phyloP scores from a whole-genome alignment of 2,113 vertebrate genomes.

The Vicugna pacos region DNA sequence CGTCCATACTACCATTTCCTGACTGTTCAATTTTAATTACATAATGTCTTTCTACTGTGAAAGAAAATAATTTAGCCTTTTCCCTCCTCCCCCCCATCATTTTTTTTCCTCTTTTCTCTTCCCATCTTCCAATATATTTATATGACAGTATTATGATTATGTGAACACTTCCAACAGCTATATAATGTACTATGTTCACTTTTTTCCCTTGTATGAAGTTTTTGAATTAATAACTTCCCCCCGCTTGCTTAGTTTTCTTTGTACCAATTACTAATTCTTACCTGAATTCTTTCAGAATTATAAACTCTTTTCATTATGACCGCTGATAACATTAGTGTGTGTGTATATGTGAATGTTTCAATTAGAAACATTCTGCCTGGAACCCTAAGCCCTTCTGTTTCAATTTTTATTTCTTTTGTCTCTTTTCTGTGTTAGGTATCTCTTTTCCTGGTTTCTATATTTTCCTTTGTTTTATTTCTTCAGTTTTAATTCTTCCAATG shows the following conservation, averaged over 20 bases:
- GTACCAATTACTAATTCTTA: constrained; percentile 13
- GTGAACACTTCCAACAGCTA: background rate
- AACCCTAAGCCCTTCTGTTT: background rate
- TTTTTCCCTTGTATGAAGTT: background rate
- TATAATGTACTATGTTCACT: background rate
- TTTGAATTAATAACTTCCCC: background rate
- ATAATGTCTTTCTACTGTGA: background rate
- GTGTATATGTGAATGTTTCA: background rate
- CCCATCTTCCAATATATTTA: background rate
- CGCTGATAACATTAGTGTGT: background rate
- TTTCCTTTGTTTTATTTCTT: background rate
- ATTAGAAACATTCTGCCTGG: background rate
- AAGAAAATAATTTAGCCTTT: background rate
- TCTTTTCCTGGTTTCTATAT: background rate
- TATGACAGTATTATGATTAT: background rate
- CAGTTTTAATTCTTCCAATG: background rate
- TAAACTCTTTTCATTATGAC: background rate
- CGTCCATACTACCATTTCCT: background rate
- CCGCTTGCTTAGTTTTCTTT: constrained; percentile 22
- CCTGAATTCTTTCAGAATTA: background rate
- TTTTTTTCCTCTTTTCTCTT: background rate
- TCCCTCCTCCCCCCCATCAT: rapidly evolving
- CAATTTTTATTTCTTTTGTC: background rate
- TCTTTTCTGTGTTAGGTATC: background rate
- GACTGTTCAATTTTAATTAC: constrained; percentile 8